Evolutionary conservation across 2,888 invertebrate species (phyloP).

Genomic region (Cryptocephalus primarius): DNA sequence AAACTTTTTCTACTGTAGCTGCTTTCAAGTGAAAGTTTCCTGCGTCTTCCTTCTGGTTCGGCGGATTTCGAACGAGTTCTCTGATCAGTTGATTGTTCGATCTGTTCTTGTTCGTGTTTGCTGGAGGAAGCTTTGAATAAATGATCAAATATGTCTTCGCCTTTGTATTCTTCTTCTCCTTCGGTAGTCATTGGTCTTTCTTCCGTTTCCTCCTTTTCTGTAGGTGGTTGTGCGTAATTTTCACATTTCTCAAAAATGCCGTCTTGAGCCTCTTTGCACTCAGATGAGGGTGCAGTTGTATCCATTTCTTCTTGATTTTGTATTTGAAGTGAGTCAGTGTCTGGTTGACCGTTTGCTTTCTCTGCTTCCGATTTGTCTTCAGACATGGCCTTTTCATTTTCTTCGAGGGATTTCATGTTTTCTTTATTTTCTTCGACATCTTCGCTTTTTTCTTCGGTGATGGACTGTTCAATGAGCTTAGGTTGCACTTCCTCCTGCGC

Average conservation of each 20-base stretch:
- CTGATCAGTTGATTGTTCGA: constrained; percentile 1
- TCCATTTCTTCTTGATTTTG: too few species aligned
- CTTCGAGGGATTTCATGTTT: too few species aligned
- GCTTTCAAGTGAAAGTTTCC: constrained; percentile 27
- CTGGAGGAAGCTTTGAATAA: constrained; percentile 14
- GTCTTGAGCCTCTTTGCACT: too few species aligned
- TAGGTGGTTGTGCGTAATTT: too few species aligned
- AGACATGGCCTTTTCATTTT: too few species aligned
- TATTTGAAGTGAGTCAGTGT: too few species aligned
- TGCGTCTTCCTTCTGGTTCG: constrained; percentile 24
- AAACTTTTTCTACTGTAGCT: constrained; percentile 28
- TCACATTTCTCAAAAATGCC: too few species aligned
- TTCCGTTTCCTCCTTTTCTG: too few species aligned
- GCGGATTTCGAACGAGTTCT: constrained; percentile 24
- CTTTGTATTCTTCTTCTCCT: neutral
- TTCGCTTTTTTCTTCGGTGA: neutral
- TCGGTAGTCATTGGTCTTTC: neutral
- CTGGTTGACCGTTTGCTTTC: too few species aligned
- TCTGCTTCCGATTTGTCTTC: too few species aligned
- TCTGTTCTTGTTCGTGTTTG: constrained; percentile 1
- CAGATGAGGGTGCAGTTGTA: too few species aligned
- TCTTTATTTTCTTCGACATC: too few species aligned
- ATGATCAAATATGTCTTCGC: constrained; percentile 13
- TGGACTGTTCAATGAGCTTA: neutral
- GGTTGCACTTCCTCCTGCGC: constrained; percentile 1